Evolutionary conservation across 2,113 vertebrate species (phyloP).

Genomic region (Colistium nudipinnis): DNA sequence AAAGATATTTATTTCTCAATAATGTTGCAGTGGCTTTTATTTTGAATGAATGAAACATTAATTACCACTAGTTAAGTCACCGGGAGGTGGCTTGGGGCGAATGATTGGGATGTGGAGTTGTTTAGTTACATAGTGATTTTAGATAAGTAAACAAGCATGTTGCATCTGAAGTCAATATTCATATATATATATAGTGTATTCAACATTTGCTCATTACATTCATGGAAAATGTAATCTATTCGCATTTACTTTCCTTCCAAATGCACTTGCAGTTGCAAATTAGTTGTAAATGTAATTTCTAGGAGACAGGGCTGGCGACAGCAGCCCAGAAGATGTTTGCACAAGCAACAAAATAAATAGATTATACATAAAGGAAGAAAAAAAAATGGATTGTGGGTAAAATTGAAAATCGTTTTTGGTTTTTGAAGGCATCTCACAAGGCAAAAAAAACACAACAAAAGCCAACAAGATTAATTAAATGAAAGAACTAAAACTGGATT

Average conservation of each 20-base stretch:
- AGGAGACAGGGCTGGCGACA: not conserved
- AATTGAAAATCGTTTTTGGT: slow-evolving; percentile 5
- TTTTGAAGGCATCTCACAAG: not conserved
- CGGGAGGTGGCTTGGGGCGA: too few relatives aligned
- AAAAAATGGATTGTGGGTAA: not conserved
- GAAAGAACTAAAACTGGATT: slow-evolving; percentile 5
- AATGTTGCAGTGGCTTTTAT: too few relatives aligned
- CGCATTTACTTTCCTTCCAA: slow-evolving; percentile 7
- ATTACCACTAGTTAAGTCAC: too few relatives aligned
- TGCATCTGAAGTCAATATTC: not conserved
- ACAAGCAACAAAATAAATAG: not conserved
- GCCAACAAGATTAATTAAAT: not conserved
- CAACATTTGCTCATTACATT: not conserved
- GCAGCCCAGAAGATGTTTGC: not conserved
- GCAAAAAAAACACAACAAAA: not conserved
- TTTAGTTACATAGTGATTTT: too few relatives aligned
- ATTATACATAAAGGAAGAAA: not conserved
- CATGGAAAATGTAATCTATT: not conserved
- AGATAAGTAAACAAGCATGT: not conserved
- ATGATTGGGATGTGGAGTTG: too few relatives aligned
- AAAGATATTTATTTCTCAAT: too few relatives aligned
- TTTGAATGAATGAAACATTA: too few relatives aligned
- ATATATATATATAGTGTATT: not conserved
- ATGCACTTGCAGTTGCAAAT: not conserved
- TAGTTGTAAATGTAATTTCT: not conserved